These are phyloP conservation scores for Gambelia wislizenii DNA, from an alignment of 2,797 vertebrate genomes.

Conservation along the genomic window DNA sequence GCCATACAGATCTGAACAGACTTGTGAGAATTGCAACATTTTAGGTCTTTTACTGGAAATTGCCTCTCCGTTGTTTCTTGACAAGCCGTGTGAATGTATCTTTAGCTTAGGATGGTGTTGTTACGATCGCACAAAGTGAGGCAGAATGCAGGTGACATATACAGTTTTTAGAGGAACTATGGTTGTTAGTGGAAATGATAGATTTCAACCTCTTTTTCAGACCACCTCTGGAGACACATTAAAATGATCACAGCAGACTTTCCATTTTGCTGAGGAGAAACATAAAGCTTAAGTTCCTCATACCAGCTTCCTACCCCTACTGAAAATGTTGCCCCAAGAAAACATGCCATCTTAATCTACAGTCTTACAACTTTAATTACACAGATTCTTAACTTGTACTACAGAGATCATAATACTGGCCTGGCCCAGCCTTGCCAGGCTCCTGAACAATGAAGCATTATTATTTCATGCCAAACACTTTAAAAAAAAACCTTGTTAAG, in stretches of 20 bases:
- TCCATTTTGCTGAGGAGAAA: background rate
- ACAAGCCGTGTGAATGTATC: background rate
- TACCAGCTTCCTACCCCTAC: background rate
- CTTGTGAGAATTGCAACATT: background rate
- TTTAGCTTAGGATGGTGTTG: background rate
- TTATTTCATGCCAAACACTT: background rate
- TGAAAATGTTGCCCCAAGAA: background rate
- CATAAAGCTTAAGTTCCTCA: background rate
- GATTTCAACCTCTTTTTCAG: background rate
- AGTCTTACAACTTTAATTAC: background rate
- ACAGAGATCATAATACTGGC: background rate
- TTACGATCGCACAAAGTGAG: background rate
- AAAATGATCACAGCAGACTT: background rate
- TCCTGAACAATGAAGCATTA: background rate
- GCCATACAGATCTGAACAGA: background rate
- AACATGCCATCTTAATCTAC: background rate
- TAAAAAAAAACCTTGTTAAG: background rate
- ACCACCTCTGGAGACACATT: background rate
- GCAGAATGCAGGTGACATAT: background rate
- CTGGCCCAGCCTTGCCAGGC: background rate
- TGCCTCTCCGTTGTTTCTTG: background rate
- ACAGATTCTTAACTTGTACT: background rate
- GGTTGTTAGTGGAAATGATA: background rate
- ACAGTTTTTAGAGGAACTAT: background rate
- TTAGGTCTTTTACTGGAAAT: background rate